Conservation (phyloP, 2,113 vertebrate species). For the Sardina pilchardus region DNA sequence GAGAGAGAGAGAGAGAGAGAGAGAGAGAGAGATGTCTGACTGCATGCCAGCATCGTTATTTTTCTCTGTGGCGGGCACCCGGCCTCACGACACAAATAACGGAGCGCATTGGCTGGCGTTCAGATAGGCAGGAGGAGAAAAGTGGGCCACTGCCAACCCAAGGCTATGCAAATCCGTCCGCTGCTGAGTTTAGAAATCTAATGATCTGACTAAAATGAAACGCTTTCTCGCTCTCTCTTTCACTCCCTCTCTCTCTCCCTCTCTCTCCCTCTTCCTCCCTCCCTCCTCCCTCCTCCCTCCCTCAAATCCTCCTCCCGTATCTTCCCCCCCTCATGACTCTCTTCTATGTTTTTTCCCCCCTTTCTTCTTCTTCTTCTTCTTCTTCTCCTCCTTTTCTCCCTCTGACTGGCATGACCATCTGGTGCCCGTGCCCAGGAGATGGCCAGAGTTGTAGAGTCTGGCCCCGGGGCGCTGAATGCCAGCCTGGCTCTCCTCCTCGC, state of each 20-base stretch:
- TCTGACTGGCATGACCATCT: slow-evolving; percentile 62
- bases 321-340: not conserved
- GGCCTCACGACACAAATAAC: slow-evolving; percentile 69
- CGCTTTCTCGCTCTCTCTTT: slow-evolving; percentile 49
- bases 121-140: slow-evolving; percentile 59
- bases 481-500: slow-evolving; percentile 51
- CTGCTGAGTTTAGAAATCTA: slow-evolving; percentile 66
- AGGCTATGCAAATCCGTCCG: slow-evolving; percentile 71
- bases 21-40: slow-evolving; percentile 40
- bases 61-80: slow-evolving; percentile 63
- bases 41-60: slow-evolving; percentile 64
- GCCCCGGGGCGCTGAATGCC: slow-evolving; percentile 52
- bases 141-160: slow-evolving; percentile 69
- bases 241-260: slow-evolving; percentile 45
- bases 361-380: not conserved
- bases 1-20: not conserved
- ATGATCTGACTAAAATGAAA: slow-evolving; percentile 61
- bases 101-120: slow-evolving; percentile 67
- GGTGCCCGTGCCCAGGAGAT: slow-evolving; percentile 60
- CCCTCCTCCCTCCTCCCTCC: not conserved
- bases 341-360: slow-evolving; percentile 20
- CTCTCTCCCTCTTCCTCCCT: slow-evolving; percentile 29
- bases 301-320: slow-evolving; percentile 32
- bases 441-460: slow-evolving; percentile 52
- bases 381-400: slow-evolving; percentile 29